These are phyloP conservation scores for Meloidogyne hapla DNA, from an alignment of 1,140 invertebrate species.

Conservation along the genomic window DNA sequence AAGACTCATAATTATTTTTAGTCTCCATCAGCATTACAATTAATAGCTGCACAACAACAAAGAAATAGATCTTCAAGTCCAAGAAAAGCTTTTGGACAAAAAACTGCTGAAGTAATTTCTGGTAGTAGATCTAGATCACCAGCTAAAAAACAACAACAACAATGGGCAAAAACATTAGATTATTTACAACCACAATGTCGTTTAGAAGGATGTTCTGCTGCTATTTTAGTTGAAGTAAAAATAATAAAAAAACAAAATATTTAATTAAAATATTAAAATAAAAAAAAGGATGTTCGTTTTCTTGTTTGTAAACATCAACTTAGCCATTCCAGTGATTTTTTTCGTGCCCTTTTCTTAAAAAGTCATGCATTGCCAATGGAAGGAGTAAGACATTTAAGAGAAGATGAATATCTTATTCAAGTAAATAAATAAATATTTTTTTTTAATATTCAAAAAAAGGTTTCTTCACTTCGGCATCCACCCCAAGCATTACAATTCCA, in stretches of 20 bases:
- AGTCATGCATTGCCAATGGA: conserved; percentile 49
- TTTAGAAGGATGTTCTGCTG: conserved; percentile 59
- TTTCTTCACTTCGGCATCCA: conserved; percentile 55
- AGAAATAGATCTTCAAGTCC: background rate
- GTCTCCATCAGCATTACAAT: conserved; percentile 6
- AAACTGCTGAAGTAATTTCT: conserved; percentile 7
- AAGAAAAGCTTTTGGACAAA: background rate
- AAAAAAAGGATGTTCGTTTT: conserved; percentile 55
- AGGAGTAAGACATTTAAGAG: conserved; percentile 37
- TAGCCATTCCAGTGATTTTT: conserved; percentile 60
- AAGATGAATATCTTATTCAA: conserved; percentile 48
- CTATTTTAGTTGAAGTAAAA: conserved; percentile 57
- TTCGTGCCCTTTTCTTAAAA: conserved; percentile 58
- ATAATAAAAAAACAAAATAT: background rate
- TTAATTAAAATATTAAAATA: background rate
- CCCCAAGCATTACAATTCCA: conserved; percentile 58
- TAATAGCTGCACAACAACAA: background rate
- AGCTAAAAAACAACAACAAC: conserved; percentile 30
- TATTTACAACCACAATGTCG: conserved; percentile 60
- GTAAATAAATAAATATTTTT: background rate
- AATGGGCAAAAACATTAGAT: conserved; percentile 45
- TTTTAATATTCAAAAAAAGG: conserved; percentile 13
- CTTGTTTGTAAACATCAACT: conserved; percentile 63
- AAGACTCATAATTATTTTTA: background rate
- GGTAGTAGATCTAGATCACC: conserved; percentile 41